phyloP scores from a whole-genome alignment of 2,113 vertebrate genomes.

The Rhea americana region DNA sequence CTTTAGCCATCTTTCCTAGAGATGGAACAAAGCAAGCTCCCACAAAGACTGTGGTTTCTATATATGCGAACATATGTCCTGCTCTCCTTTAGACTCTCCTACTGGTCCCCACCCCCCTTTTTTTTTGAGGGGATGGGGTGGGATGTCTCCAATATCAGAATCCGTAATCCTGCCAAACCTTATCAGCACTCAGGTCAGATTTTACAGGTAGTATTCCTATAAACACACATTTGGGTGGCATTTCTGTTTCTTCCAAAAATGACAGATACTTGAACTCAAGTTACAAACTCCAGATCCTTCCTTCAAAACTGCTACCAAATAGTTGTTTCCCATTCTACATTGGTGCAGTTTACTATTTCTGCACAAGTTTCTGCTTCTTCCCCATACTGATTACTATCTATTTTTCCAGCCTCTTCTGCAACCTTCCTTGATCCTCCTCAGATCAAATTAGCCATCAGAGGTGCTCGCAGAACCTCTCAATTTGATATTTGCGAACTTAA shows the following conservation, averaged over 20 bases:
- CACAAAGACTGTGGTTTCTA: not conserved
- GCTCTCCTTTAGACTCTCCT: not conserved
- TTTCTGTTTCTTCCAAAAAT: not conserved
- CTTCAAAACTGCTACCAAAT: not conserved
- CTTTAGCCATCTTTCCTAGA: not conserved
- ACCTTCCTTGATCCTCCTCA: not conserved
- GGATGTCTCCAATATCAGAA: not conserved
- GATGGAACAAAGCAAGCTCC: not conserved
- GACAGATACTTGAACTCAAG: not conserved
- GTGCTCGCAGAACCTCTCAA: not conserved
- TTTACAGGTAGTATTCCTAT: not conserved
- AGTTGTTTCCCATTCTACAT: not conserved
- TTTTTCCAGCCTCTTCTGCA: not conserved
- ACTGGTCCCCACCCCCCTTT: accelerated
- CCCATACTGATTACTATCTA: not conserved
- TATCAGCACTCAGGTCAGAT: not conserved
- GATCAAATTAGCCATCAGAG: not conserved
- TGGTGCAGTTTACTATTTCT: not conserved
- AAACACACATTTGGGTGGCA: not conserved
- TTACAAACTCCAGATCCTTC: not conserved
- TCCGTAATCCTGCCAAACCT: not conserved
- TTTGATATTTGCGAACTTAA: not conserved
- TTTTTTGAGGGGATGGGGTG: not conserved
- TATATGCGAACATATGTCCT: accelerated
- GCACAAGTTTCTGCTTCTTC: not conserved